These are phyloP conservation scores for Nymphalis urticae DNA, from an alignment of 2,888 invertebrate genomes.

Conservation along the genomic window DNA sequence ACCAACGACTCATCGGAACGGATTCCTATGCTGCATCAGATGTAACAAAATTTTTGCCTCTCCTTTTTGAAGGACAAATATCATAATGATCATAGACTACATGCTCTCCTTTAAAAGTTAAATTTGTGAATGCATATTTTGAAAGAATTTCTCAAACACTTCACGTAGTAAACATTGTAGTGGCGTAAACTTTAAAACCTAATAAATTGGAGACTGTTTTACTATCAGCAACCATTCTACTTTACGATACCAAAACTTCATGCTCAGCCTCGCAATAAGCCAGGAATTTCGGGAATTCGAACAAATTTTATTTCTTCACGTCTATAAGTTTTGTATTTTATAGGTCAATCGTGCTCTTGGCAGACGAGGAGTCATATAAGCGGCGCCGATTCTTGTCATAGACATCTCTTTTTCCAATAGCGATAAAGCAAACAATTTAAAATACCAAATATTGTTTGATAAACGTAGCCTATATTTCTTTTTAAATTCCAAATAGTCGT, in stretches of 20 bases:
- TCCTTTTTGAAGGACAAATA: not conserved
- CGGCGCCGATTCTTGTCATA: constrained; percentile 37
- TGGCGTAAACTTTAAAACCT: constrained; percentile 5
- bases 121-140: constrained; percentile 5
- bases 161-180: constrained; percentile 12
- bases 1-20: not conserved
- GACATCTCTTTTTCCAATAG: constrained; percentile 31
- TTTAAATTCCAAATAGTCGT: not conserved
- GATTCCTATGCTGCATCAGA: too few species aligned
- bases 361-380: constrained; percentile 35
- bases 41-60: too few species aligned
- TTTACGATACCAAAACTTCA: constrained; percentile 17
- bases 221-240: constrained; percentile 10
- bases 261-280: constrained; percentile 19
- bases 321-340: constrained; percentile 37
- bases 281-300: constrained; percentile 14
- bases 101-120: not conserved
- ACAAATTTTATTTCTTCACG: constrained; percentile 32
- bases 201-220: constrained; percentile 10
- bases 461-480: constrained; percentile 5
- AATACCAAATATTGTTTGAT: constrained; percentile 19
- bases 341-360: constrained; percentile 39
- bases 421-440: constrained; percentile 28
- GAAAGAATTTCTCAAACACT: constrained; percentile 2
- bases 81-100: not conserved